Conservation (phyloP, 92 coral and sea anemone genomes). For the Pocillopora grandis region DNA sequence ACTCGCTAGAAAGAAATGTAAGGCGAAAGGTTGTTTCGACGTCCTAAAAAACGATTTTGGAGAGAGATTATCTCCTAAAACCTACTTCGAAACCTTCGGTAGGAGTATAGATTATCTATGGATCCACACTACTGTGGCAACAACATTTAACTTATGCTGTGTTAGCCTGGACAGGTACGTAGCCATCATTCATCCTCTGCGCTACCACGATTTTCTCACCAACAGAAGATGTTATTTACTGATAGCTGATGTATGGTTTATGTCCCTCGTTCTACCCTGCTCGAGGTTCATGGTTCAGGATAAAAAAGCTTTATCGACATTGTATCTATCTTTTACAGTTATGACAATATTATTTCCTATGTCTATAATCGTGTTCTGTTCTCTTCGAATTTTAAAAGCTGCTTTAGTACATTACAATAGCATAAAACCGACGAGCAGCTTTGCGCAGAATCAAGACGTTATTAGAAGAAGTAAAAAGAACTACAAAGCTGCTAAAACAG, state of each 20-base stretch:
- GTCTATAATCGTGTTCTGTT: neutral
- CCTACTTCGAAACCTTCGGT: neutral
- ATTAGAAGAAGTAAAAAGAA: neutral
- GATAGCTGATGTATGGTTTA: neutral
- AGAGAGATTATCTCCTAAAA: too few relatives aligned
- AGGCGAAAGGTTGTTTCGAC: too few relatives aligned
- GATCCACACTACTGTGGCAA: slow-evolving; percentile 9
- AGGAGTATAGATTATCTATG: neutral
- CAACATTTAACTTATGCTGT: slow-evolving; percentile 6
- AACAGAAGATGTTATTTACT: neutral
- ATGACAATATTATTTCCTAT: neutral
- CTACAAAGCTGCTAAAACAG: neutral
- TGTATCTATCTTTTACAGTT: neutral
- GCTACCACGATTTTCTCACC: neutral
- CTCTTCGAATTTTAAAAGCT: slow-evolving; percentile 6
- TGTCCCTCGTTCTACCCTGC: neutral
- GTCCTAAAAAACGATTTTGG: too few relatives aligned
- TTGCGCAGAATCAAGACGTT: neutral
- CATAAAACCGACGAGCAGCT: neutral
- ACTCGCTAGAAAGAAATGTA: too few relatives aligned
- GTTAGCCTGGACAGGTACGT: slow-evolving; percentile 5
- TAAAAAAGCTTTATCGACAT: neutral
- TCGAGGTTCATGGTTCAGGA: neutral
- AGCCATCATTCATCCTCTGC: slow-evolving; percentile 2
- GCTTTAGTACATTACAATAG: neutral